A percentile compares a stretch with the other conserved stretches of the same genome.
Conservation (phyloP, 2,797 vertebrate species). For the Micropoecilia bifurca region DNA sequence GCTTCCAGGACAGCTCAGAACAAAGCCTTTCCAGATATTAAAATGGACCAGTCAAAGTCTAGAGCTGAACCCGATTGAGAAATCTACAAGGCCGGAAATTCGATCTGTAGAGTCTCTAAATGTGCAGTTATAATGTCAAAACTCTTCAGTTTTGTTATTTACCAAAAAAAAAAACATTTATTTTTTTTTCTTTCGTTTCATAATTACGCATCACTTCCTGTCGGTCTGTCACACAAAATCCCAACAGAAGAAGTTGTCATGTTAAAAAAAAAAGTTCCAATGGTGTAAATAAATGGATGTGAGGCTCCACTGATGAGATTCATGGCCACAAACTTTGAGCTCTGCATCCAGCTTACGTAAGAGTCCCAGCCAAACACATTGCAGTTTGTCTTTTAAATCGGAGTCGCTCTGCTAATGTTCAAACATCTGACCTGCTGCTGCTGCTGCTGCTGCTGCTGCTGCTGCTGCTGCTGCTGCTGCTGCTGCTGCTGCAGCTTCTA, state of each 20-base stretch:
- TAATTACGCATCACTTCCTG: not conserved
- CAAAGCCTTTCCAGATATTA: not conserved
- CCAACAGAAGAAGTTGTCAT: not conserved
- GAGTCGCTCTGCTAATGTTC: not conserved
- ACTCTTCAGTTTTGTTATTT: not conserved
- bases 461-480: too few relatives aligned
- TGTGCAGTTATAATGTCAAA: not conserved
- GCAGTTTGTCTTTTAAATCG: not conserved
- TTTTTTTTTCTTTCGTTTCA: not conserved
- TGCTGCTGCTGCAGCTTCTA: not conserved
- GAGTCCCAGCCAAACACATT: conserved; percentile 10
- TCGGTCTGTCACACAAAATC: not conserved
- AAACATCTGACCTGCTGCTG: not conserved
- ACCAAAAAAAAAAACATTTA: too few relatives aligned
- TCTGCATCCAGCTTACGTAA: conserved; percentile 48
- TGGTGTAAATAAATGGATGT: not conserved
- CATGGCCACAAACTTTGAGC: not conserved
- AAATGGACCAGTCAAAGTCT: not conserved
- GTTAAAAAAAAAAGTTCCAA: not conserved
- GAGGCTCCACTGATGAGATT: not conserved
- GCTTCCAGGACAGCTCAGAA: not conserved
- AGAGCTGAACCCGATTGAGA: not conserved
- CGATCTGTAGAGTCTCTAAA: not conserved
- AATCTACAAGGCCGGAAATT: not conserved
- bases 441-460: not conserved